Base-by-base conservation (phyloP, 2,888 invertebrate species). In the Drosophila kuntzei region DNA sequence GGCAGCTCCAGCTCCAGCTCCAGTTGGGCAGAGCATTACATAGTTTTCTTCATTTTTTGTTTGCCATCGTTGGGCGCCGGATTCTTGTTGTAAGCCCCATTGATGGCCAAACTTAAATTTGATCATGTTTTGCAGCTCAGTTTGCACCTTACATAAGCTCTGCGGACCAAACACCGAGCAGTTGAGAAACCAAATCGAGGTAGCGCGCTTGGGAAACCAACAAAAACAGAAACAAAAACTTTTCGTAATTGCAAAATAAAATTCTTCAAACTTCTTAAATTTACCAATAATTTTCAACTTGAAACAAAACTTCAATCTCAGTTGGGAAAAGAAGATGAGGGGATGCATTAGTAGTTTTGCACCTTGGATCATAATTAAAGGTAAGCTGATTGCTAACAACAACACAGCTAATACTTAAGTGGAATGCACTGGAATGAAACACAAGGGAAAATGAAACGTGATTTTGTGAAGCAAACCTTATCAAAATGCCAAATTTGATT, bases 41-140 rank as follows among this genome's bases (percentile, higher is more conserved):
- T 67, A 76, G 72, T 76, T 64, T 64, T 25, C 58, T 37, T 25
- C 12, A 41, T 50, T 62, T 51, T 18, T 46, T 32, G 36, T 20
- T 14, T 7, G 27, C 4, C 6, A n/a, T 32, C 4, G 29, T 47
- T 12, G 29, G 46, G 39, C 16, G n/a, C 7, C 39, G 39, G 50
- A 46, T 53, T 6, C 12, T 11, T 55, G 27, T 43, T 36, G 41
- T 68, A 57, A 67, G 64, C 69, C 65, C 46, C 69, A 64, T 79
- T 87, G 84, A 84, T 84, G 87, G 60, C 37, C 69, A 71, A 81
- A 84, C 84, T 87, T 87, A 73, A 84, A 81, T 87, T 77, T 77
- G 64, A 81, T 71, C 59, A 73, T 58, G 50, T 29, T 32, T 49
- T 44, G 49, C 39, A 16, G 34, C 51, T 44, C 57, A 29, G 32